A percentile compares a stretch with the other conserved stretches of the same genome.
phyloP scores from a whole-genome alignment of 2,797 vertebrate species.

The Dendrocincla tyrannina region DNA sequence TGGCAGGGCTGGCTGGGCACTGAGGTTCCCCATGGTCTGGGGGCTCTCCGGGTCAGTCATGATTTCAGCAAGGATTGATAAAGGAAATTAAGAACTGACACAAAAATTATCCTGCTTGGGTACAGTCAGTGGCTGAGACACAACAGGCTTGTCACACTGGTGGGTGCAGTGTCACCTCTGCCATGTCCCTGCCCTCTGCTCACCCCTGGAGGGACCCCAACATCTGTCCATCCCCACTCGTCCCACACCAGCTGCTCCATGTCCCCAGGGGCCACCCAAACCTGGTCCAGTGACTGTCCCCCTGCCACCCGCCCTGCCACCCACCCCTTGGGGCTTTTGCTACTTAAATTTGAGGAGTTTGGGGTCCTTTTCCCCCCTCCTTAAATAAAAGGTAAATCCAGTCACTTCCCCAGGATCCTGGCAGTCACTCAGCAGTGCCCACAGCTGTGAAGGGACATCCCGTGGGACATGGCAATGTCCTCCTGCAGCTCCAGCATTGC shows the following conservation, averaged over 20 bases:
- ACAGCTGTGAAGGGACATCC: background rate
- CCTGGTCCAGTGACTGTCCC: background rate
- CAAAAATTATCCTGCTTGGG: background rate
- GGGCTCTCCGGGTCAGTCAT: accelerated
- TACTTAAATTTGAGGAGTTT: background rate
- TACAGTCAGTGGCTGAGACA: background rate
- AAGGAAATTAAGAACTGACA: background rate
- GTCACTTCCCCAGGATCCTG: background rate
- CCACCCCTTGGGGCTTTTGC: accelerated
- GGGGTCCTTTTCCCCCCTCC: background rate
- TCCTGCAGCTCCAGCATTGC: background rate
- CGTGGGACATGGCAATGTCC: background rate
- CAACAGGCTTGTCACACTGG: accelerated
- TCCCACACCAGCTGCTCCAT: background rate
- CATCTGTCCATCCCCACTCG: no score
- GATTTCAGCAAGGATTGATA: background rate
- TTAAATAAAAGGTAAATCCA: background rate
- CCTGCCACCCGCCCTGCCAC: accelerated
- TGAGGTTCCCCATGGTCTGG: accelerated
- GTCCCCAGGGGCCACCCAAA: background rate
- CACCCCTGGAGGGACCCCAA: background rate
- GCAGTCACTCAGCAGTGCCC: background rate
- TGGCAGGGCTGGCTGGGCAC: background rate
- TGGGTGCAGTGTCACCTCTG: background rate
- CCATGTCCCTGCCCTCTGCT: background rate